Conservation (phyloP, 2,888 invertebrate genomes). For the Tenthredo notha region DNA sequence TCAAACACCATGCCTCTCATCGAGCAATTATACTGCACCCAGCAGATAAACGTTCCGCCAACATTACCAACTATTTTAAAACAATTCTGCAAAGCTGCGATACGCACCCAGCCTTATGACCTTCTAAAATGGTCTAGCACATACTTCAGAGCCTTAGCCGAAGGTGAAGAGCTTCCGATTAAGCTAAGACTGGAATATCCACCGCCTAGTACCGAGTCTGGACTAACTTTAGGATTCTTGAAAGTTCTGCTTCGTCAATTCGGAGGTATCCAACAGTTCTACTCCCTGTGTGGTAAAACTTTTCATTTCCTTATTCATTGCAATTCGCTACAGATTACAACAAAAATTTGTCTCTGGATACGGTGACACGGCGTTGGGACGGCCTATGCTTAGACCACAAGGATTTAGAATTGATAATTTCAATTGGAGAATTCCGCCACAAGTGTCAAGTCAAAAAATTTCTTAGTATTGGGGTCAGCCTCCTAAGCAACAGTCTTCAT, state of each 20-base stretch:
- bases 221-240: slow-evolving; percentile 89
- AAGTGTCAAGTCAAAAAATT: slow-evolving; percentile 87
- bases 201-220: slow-evolving; percentile 84
- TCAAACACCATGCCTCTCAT: slow-evolving; percentile 74
- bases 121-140: slow-evolving; percentile 90
- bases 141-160: slow-evolving; percentile 89
- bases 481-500: slow-evolving; percentile 86
- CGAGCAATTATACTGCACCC: slow-evolving; percentile 88
- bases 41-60: slow-evolving; percentile 91
- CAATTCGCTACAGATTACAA: slow-evolving; percentile 69
- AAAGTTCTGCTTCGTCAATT: slow-evolving; percentile 90
- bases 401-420: slow-evolving; percentile 85
- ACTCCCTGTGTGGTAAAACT: not conserved
- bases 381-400: slow-evolving; percentile 84
- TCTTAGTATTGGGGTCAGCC: slow-evolving; percentile 86
- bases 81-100: slow-evolving; percentile 94
- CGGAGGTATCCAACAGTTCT: slow-evolving; percentile 69
- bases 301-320: slow-evolving; percentile 18
- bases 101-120: slow-evolving; percentile 93
- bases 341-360: slow-evolving; percentile 71
- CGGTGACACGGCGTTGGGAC: slow-evolving; percentile 81
- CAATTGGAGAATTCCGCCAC: slow-evolving; percentile 85
- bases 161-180: slow-evolving; percentile 89
- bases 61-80: slow-evolving; percentile 91
- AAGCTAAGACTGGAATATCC: slow-evolving; percentile 90